Evolutionary conservation across 1,140 invertebrate genomes (phyloP).

Genomic region (Drosophila rufa): DNA sequence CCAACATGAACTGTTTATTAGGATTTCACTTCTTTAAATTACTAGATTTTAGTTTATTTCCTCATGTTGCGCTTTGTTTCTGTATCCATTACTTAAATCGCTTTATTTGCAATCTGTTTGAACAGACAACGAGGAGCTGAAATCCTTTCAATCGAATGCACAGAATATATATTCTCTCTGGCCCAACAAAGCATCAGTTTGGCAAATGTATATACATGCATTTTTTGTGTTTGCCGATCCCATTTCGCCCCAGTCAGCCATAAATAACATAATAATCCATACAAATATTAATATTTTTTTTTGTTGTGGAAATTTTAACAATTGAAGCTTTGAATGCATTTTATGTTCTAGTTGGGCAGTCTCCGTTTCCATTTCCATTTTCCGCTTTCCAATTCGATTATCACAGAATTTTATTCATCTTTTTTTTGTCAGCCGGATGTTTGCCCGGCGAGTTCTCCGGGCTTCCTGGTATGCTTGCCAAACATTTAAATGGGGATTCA

Average conservation of each 20-base stretch:
- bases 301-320: constrained; percentile 27
- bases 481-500: constrained; percentile 69
- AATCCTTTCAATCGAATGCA: constrained; percentile 43
- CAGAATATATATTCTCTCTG: constrained; percentile 40
- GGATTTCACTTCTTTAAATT: not conserved
- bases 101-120: constrained; percentile 38
- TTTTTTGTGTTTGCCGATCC: constrained; percentile 31
- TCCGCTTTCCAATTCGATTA: constrained; percentile 60
- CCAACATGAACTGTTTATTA: not conserved
- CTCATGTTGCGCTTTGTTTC: not conserved
- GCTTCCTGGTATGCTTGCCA: constrained; percentile 11
- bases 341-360: constrained; percentile 55
- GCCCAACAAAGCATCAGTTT: constrained; percentile 37
- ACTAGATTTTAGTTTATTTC: not conserved
- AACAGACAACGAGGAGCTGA: constrained; percentile 20
- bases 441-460: constrained; percentile 23
- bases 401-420: constrained; percentile 21
- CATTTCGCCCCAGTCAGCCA: constrained; percentile 12
- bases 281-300: constrained; percentile 24
- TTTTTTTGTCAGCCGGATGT: constrained; percentile 18
- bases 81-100: constrained; percentile 34
- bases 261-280: constrained; percentile 69
- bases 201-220: constrained; percentile 10
- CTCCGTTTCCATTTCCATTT: constrained; percentile 43
- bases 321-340: constrained; percentile 53